Conservation (phyloP, 2,888 invertebrate genomes). For the Dasypogon diadema region DNA sequence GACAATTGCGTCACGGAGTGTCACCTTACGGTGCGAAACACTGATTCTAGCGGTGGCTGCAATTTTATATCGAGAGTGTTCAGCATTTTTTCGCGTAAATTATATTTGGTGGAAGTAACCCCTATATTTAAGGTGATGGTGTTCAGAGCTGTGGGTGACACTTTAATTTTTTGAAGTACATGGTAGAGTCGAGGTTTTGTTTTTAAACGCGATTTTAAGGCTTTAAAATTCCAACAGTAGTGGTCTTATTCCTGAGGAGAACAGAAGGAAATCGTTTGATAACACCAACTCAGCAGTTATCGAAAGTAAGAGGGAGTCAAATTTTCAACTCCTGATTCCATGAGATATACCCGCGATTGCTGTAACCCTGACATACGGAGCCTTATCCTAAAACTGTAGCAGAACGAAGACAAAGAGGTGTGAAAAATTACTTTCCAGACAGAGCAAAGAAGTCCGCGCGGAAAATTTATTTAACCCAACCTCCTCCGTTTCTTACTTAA, state of each 20-base stretch:
- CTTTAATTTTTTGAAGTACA: not conserved
- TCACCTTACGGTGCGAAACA: slow-evolving; percentile 30
- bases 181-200: not conserved
- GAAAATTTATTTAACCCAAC: slow-evolving; percentile 43
- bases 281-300: too few species aligned
- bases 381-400: not conserved
- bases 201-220: not conserved
- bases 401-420: slow-evolving; percentile 44
- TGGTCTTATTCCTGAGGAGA: too few species aligned
- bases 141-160: not conserved
- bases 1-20: slow-evolving; percentile 43
- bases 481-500: not conserved
- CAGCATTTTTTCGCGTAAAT: slow-evolving; percentile 14
- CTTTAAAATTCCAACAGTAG: not conserved
- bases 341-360: slow-evolving; percentile 15
- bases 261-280: too few species aligned
- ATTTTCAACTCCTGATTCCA: slow-evolving; percentile 3
- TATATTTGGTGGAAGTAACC: not conserved
- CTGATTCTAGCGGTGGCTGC: slow-evolving; percentile 5
- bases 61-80: slow-evolving; percentile 7
- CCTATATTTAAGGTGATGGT: not conserved
- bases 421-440: slow-evolving; percentile 45
- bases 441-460: slow-evolving; percentile 20
- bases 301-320: not conserved
- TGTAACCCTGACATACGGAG: not conserved